Evolutionary conservation across 2,113 vertebrate genomes (phyloP).

Genomic region (Eulacestoma nigropectus): DNA sequence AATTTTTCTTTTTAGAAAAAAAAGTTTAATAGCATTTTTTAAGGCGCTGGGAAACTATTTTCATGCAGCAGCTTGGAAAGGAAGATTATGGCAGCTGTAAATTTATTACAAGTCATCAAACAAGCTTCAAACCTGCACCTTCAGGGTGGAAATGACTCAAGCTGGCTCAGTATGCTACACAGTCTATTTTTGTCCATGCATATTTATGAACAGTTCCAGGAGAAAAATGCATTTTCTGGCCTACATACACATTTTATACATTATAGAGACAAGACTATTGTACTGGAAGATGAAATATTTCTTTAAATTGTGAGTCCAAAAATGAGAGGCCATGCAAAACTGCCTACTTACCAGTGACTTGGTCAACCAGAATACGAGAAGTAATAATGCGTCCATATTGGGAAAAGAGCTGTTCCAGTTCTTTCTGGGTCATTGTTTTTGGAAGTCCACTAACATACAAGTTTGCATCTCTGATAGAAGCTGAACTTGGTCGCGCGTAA

Average conservation of each 20-base stretch:
- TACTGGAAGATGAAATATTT: slow-evolving; percentile 26
- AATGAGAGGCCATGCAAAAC: not conserved
- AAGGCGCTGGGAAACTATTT: slow-evolving; percentile 48
- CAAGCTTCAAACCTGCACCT: slow-evolving; percentile 74
- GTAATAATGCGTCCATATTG: slow-evolving; percentile 98
- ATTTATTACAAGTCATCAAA: slow-evolving; percentile 79
- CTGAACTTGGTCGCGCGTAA: slow-evolving; percentile 95
- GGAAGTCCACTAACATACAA: slow-evolving; percentile 96
- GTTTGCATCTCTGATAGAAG: slow-evolving; percentile 98
- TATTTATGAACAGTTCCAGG: slow-evolving; percentile 79
- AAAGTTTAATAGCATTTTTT: slow-evolving; percentile 67
- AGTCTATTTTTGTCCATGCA: slow-evolving; percentile 77
- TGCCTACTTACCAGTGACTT: slow-evolving; percentile 91
- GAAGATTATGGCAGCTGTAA: slow-evolving; percentile 75
- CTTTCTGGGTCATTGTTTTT: slow-evolving; percentile 97
- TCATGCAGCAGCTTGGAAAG: slow-evolving; percentile 64
- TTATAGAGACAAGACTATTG: slow-evolving; percentile 36
- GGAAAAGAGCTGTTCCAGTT: slow-evolving; percentile 95
- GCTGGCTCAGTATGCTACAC: slow-evolving; percentile 54
- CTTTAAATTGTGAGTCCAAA: slow-evolving; percentile 5
- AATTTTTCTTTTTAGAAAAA: slow-evolving; percentile 27
- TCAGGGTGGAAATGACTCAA: slow-evolving; percentile 73
- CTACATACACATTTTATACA: slow-evolving; percentile 68
- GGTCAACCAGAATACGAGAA: slow-evolving; percentile 96
- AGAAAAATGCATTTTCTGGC: slow-evolving; percentile 77